A percentile compares a stretch with the other conserved stretches of the same genome.
phyloP scores from a whole-genome alignment of 2,888 invertebrate species.

The Holacanthella duospinosa region DNA sequence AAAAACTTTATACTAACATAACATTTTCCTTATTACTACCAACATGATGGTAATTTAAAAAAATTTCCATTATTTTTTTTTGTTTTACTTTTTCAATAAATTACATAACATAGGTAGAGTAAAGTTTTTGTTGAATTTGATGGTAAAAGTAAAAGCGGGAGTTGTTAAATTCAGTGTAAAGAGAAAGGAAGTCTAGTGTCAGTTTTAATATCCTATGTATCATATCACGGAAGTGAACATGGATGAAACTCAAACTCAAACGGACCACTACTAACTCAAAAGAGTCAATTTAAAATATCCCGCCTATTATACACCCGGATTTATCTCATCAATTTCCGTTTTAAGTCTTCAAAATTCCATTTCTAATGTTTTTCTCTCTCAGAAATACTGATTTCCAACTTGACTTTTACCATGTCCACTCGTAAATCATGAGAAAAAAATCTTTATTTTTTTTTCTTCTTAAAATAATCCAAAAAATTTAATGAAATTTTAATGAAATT shows the following conservation, averaged over 20 bases:
- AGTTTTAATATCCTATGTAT: neutral
- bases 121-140: neutral
- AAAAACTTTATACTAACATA: conserved; percentile 1
- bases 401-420: too few relatives aligned
- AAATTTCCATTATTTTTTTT: too few relatives aligned
- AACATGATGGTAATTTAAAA: too few relatives aligned
- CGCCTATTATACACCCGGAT: neutral
- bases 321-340: conserved; percentile 20
- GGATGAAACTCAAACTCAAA: conserved; percentile 1
- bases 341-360: neutral
- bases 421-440: too few relatives aligned
- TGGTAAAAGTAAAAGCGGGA: too few relatives aligned
- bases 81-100: too few relatives aligned
- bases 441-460: too few relatives aligned
- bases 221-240: conserved; percentile 7
- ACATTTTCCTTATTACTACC: too few relatives aligned
- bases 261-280: neutral
- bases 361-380: too few relatives aligned
- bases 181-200: neutral
- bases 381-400: too few relatives aligned
- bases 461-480: too few relatives aligned
- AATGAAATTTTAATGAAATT: too few relatives aligned
- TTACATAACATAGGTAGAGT: neutral
- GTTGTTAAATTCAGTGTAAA: conserved; percentile 1
- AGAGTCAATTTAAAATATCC: neutral